Conservation (phyloP, 2,888 invertebrate species). For the Panzeria rudis region DNA sequence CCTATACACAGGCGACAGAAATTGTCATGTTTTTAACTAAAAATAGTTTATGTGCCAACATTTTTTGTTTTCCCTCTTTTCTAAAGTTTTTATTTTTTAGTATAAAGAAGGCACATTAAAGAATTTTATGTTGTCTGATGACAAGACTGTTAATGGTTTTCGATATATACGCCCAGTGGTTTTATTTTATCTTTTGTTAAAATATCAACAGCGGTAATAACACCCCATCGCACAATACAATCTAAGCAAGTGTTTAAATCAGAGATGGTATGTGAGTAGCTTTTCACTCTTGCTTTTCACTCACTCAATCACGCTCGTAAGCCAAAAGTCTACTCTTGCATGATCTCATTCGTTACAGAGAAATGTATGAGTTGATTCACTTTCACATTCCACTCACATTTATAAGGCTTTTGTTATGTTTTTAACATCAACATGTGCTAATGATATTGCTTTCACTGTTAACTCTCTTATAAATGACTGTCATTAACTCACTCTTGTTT, state of each 20-base stretch:
- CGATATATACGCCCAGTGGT: conserved; percentile 75
- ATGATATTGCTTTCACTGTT: no score
- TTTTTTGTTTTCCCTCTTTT: conserved; percentile 26
- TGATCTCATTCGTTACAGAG: no score
- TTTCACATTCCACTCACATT: no score
- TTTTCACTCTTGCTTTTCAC: neutral
- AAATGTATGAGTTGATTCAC: no score
- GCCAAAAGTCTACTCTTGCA: no score
- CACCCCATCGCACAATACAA: conserved; percentile 10
- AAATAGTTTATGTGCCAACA: conserved; percentile 72
- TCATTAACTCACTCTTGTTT: no score
- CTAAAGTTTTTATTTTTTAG: neutral
- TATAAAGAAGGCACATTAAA: conserved; percentile 32
- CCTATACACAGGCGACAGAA: conserved; percentile 57
- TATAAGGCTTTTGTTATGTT: no score
- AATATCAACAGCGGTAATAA: conserved; percentile 23
- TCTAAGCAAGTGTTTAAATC: conserved; percentile 33
- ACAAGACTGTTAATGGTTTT: conserved; percentile 79
- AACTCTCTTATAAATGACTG: no score
- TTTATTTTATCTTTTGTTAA: conserved; percentile 28
- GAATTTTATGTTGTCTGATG: conserved; percentile 73
- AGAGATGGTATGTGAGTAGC: neutral
- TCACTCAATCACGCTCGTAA: no score
- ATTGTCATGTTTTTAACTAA: conserved; percentile 64
- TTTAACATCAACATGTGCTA: no score